Conservation (phyloP, 2,888 invertebrate species). For the Celastrina argiolus region DNA sequence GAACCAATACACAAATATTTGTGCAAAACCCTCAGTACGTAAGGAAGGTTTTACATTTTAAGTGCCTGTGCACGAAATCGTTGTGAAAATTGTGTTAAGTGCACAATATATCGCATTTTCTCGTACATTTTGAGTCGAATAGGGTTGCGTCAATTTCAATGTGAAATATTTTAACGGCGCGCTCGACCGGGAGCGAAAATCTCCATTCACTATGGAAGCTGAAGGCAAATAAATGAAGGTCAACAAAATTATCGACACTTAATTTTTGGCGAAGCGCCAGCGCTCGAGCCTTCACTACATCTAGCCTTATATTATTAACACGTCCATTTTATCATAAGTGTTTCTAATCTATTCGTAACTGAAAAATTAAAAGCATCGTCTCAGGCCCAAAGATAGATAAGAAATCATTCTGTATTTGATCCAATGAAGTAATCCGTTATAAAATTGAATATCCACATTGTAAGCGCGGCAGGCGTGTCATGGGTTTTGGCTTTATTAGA, state of each 20-base stretch:
- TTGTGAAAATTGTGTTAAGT: not conserved
- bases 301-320: not conserved
- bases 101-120: not conserved
- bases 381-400: not conserved
- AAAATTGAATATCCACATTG: not conserved
- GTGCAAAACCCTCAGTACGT: not conserved
- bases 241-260: conserved; percentile 22
- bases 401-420: too few species aligned
- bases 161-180: conserved; percentile 12
- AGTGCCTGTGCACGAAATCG: not conserved
- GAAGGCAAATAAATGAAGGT: conserved; percentile 13
- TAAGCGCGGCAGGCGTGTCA: not conserved
- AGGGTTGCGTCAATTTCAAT: conserved; percentile 10
- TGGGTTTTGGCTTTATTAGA: not conserved
- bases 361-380: not conserved
- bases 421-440: too few species aligned
- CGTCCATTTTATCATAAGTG: not conserved
- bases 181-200: not conserved
- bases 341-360: not conserved
- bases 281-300: not conserved
- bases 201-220: conserved; percentile 4
- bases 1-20: too few species aligned
- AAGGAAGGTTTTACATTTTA: not conserved
- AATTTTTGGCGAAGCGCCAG: conserved; percentile 7
- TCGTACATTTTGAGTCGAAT: conserved; percentile 11